Percentiles rank a stretch among this genome's conserved stretches.
These are phyloP conservation scores for Drosophila paulistorum DNA, from an alignment of 1,140 invertebrate genomes.

Conservation along the genomic window DNA sequence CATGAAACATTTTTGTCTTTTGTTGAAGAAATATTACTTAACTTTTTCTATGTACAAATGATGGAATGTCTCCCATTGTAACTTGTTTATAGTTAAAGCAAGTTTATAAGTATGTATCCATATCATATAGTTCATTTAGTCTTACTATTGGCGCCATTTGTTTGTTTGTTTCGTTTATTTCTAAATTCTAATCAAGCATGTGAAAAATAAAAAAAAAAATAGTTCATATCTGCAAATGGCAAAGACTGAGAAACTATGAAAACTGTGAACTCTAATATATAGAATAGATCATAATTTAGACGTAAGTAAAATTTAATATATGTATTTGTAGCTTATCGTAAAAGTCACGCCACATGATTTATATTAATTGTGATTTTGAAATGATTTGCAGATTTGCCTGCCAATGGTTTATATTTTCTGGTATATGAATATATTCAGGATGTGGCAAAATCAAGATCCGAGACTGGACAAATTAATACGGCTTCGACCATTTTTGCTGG, in stretches of 20 bases:
- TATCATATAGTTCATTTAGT: constrained; percentile 29
- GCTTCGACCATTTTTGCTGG: constrained; percentile 96
- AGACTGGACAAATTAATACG: constrained; percentile 82
- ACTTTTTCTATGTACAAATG: background rate
- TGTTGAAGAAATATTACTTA: no score
- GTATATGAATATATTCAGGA: constrained; percentile 96
- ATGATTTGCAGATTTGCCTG: constrained; percentile 52
- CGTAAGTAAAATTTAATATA: constrained; percentile 32
- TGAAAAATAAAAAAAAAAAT: background rate
- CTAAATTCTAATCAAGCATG: constrained; percentile 1
- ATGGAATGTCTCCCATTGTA: constrained; percentile 20
- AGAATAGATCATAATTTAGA: constrained; percentile 13
- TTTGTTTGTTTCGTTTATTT: background rate
- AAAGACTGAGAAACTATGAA: background rate
- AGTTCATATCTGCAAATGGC: background rate
- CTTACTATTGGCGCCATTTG: constrained; percentile 18
- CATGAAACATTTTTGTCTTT: no score
- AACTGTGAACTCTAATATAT: background rate
- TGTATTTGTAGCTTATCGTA: background rate
- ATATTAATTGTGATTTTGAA: background rate
- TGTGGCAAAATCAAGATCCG: constrained; percentile 82
- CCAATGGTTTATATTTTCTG: constrained; percentile 98
- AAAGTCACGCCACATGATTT: background rate
- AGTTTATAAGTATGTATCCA: background rate
- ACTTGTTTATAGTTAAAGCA: constrained; percentile 29